Evolutionary conservation across 2,797 vertebrate genomes (phyloP).

Genomic region (Falco novaeseelandiae): DNA sequence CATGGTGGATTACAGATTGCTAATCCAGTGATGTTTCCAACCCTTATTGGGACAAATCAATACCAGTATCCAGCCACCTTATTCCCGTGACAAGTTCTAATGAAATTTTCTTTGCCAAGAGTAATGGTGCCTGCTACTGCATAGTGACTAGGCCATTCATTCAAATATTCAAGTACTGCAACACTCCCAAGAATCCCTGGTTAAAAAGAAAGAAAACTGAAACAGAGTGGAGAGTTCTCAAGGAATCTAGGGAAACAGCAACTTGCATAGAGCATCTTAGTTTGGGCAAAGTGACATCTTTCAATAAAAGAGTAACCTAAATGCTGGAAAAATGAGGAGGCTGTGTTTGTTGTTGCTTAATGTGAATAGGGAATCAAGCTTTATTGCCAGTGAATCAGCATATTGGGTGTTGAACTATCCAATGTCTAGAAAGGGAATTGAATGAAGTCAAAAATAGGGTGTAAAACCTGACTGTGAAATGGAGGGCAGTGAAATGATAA

Average conservation of each 20-base stretch:
- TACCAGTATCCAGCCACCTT: constrained; percentile 16
- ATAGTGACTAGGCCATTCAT: constrained; percentile 31
- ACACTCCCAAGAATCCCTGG: neutral
- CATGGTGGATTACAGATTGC: constrained; percentile 19
- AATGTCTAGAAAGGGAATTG: neutral
- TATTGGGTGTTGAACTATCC: neutral
- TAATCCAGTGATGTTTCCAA: neutral
- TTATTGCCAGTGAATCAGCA: neutral
- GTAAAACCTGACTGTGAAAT: neutral
- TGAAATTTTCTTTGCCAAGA: constrained; percentile 66
- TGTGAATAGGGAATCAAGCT: neutral
- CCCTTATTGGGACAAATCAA: constrained; percentile 51
- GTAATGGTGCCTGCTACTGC: constrained; percentile 7
- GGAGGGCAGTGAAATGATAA: neutral
- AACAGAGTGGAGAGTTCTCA: neutral
- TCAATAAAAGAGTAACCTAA: neutral
- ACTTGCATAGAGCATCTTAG: fast-evolving
- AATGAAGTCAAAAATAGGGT: neutral
- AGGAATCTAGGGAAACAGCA: neutral
- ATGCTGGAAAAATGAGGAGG: neutral
- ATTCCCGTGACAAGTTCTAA: constrained; percentile 61
- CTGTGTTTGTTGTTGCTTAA: neutral
- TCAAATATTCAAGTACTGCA: constrained; percentile 33
- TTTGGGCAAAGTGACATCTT: neutral
- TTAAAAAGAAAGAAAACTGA: neutral